Percentiles rank a stretch among this genome's conserved stretches.
phyloP scores from a whole-genome alignment of 2,113 vertebrate species.

The Corydoras sp. region DNA sequence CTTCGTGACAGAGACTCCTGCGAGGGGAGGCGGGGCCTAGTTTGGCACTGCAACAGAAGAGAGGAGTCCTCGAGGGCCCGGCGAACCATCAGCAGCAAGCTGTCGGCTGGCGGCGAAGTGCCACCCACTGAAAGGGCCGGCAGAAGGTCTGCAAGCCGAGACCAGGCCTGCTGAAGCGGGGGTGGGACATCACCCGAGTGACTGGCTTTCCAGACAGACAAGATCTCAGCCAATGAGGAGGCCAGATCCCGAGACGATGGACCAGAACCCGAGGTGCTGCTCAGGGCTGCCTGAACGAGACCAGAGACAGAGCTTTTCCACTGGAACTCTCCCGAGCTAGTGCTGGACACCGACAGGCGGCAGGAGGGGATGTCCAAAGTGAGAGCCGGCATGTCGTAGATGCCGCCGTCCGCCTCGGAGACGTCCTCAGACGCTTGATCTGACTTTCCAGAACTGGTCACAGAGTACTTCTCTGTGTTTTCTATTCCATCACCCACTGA shows the following conservation, averaged over 20 bases:
- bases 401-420: constrained; percentile 63
- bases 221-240: constrained; percentile 63
- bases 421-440: constrained; percentile 35
- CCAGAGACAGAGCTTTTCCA: constrained; percentile 60
- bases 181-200: constrained; percentile 57
- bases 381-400: constrained; percentile 81
- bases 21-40: constrained; percentile 75
- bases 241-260: constrained; percentile 62
- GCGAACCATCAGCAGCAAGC: constrained; percentile 58
- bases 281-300: constrained; percentile 63
- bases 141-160: constrained; percentile 62
- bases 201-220: constrained; percentile 66
- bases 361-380: constrained; percentile 54
- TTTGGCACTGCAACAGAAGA: constrained; percentile 62
- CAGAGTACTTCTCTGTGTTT: constrained; percentile 40
- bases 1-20: constrained; percentile 80
- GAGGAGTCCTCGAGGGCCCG: constrained; percentile 67
- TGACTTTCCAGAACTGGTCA: constrained; percentile 58
- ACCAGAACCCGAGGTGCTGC: constrained; percentile 43
- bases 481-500: constrained; percentile 15
- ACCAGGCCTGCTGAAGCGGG: constrained; percentile 65
- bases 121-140: constrained; percentile 57
- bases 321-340: constrained; percentile 66
- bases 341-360: constrained; percentile 68
- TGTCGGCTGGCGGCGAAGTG: constrained; percentile 54